Conservation (phyloP, 2,888 invertebrate genomes). For the Polyommatus icarus region DNA sequence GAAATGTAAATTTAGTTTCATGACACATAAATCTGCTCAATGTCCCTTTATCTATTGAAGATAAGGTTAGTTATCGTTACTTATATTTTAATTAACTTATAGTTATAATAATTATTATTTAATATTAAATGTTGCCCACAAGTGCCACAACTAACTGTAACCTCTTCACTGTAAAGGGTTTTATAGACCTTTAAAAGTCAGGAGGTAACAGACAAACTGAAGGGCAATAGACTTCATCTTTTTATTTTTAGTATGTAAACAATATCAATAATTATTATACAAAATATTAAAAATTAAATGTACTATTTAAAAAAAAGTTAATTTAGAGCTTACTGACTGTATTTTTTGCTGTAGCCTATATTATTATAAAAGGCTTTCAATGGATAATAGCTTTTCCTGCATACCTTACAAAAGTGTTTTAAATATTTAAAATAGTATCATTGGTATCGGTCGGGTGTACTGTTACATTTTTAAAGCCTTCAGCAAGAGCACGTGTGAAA, state of each 20-base stretch:
- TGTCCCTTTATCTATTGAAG: background rate
- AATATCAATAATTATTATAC: too few relatives aligned
- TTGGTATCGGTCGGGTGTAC: background rate
- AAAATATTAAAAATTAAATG: too few relatives aligned
- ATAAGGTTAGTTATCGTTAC: background rate
- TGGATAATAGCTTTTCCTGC: background rate
- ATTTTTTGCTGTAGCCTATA: background rate
- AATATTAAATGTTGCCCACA: background rate
- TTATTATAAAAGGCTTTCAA: background rate
- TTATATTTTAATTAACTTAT: too few relatives aligned
- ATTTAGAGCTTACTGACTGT: background rate
- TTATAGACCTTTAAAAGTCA: too few relatives aligned
- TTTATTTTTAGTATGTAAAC: too few relatives aligned
- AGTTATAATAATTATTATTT: background rate
- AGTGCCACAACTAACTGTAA: too few relatives aligned
- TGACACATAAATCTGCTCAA: background rate
- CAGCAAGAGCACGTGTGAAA: background rate
- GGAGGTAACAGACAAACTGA: too few relatives aligned
- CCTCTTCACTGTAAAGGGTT: too few relatives aligned
- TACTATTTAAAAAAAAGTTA: too few relatives aligned
- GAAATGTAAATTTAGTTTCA: background rate
- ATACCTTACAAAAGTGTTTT: background rate
- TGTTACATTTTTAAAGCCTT: constrained; percentile 4
- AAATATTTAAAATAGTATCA: background rate
- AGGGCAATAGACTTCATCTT: too few relatives aligned